Evolutionary conservation across 2,797 vertebrate species (phyloP), one percentile per base, ranked within the genome.

Genomic region (Pseudocheirus occidentalis): DNA sequence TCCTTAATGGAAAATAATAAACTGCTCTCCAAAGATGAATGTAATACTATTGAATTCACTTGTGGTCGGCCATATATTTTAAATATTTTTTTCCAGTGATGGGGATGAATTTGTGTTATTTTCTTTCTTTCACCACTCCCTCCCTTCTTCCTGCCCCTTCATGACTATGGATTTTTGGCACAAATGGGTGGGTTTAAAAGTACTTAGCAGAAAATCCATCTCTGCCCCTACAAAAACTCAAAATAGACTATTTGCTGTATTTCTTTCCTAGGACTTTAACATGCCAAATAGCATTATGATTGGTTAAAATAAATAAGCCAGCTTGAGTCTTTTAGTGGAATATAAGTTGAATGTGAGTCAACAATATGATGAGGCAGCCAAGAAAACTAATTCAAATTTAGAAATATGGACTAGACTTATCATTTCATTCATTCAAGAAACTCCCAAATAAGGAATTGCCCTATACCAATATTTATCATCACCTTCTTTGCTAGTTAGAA

Each of bases 51-150:
- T 14, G n/a, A 92, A 91, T 18, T 5, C 55, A 81, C 11, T 29
- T 28, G 56, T 90, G 54, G 27, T 66, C 66, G 94, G 6, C 3
- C 57, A 59, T 73, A 28, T 28, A 93, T 73, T 31, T 90, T 11
- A 40, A 21, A 34, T 66, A 54, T 14, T 58, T 96, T 96, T 93
- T 53, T 81, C 5, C 90, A 90, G 57, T 2, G 28, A 1, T 29
- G 29, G 46, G 94, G 21, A 53, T 95, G 46, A 94, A 95, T 93
- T 92, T 87, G 46, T 50, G 9, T 24, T 57, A 16, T 92, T 62
- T 5, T 14, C 56, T 93, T 91, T 90, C 81, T 6, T 31, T 52
- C 1, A 2, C 62, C 31, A 13, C 56, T 87, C 66, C 24, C 12
- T 91, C 31, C 31, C 90, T 91, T 13, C 46, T 90, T 27, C 24